These are phyloP conservation scores for Grapholita molesta DNA, from an alignment of 1,140 invertebrate genomes.

Conservation along the genomic window DNA sequence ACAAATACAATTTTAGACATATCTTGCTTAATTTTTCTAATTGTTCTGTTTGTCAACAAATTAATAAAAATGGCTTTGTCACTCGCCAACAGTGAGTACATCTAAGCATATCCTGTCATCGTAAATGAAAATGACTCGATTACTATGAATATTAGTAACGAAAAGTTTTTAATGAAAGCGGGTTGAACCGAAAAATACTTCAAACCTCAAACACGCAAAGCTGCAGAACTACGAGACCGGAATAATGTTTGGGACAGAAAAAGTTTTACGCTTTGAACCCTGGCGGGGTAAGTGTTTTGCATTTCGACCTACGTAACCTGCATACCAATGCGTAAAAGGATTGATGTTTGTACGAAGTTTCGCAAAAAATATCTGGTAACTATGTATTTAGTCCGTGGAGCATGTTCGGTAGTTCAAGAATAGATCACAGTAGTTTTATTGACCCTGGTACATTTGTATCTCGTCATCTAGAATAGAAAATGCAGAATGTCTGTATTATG, in stretches of 20 bases:
- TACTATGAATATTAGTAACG: constrained; percentile 54
- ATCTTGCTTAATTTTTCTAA: too few species aligned
- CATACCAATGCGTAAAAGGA: constrained; percentile 71
- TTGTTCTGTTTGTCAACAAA: background rate
- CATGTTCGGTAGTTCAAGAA: background rate
- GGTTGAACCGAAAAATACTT: constrained; percentile 61
- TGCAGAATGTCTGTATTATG: too few species aligned
- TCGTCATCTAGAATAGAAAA: background rate
- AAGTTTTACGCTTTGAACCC: constrained; percentile 70
- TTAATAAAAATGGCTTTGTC: background rate
- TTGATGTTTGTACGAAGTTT: constrained; percentile 63
- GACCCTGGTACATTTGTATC: background rate
- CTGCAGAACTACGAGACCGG: constrained; percentile 67
- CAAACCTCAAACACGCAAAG: constrained; percentile 67
- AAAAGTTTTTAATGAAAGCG: constrained; percentile 65
- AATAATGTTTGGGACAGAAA: constrained; percentile 71
- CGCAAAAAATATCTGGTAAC: constrained; percentile 32
- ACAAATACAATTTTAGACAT: too few species aligned
- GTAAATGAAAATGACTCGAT: constrained; percentile 53
- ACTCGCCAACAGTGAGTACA: background rate
- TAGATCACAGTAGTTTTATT: background rate
- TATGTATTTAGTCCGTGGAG: background rate
- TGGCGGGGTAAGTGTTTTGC: constrained; percentile 70
- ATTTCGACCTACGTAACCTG: constrained; percentile 58
- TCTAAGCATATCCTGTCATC: constrained; percentile 15